A percentile compares a stretch with the other conserved stretches of the same genome.
Conservation (phyloP, 2,888 invertebrate genomes). For the Notocelia uddmanniana region DNA sequence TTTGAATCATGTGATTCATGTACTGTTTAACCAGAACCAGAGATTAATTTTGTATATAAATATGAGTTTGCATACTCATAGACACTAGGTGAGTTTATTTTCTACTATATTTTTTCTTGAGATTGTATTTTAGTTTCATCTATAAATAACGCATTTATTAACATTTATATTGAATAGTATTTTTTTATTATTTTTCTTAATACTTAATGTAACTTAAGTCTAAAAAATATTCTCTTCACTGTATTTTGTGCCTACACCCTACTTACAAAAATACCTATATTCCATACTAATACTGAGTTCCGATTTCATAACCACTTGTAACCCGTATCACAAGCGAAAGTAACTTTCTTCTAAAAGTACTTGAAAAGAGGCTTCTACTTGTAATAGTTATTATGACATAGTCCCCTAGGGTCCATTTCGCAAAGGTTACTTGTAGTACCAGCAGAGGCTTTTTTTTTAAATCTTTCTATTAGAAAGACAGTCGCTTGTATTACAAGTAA, state of each 20-base stretch:
- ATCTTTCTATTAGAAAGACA: too few species aligned
- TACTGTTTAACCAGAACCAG: not conserved
- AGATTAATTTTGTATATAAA: not conserved
- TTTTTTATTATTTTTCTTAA: conserved; percentile 13
- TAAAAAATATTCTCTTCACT: conserved; percentile 6
- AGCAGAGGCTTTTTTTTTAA: too few species aligned
- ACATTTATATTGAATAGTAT: conserved; percentile 21
- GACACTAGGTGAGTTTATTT: conserved; percentile 2
- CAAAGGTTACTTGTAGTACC: too few species aligned
- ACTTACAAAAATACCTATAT: not conserved
- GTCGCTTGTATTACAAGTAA: not conserved
- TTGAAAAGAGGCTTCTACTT: not conserved
- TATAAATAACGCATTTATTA: conserved; percentile 39
- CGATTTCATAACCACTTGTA: not conserved
- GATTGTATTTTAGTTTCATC: conserved; percentile 34
- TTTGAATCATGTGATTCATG: conserved; percentile 1
- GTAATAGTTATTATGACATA: not conserved
- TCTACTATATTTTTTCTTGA: conserved; percentile 9
- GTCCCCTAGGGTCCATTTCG: too few species aligned
- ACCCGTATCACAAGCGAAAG: not conserved
- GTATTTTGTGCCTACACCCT: conserved; percentile 6
- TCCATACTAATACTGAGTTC: not conserved
- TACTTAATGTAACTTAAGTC: conserved; percentile 10
- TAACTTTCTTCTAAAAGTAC: not conserved
- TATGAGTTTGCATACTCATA: not conserved